Evolutionary conservation across 2,113 vertebrate genomes (phyloP).

Genomic region (Barbus barbus): DNA sequence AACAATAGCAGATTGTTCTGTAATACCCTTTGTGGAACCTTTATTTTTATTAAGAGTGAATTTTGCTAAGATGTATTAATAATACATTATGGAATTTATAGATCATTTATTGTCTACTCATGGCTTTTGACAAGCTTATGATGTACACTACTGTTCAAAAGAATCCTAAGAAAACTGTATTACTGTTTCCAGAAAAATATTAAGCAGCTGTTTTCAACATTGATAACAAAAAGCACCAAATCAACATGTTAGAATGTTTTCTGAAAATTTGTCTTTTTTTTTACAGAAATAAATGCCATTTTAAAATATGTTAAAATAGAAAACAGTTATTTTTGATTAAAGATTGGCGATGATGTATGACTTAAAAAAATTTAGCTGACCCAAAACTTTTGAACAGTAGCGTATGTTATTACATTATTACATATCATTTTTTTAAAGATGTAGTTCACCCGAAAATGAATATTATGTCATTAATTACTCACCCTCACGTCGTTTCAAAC

Average conservation of each 20-base stretch:
- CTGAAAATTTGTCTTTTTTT: not conserved
- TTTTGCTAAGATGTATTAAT: not conserved
- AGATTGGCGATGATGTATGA: not conserved
- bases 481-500: no score
- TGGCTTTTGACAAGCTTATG: no score
- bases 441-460: no score
- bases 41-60: not conserved
- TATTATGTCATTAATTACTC: not conserved
- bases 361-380: not conserved
- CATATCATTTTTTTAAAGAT: no score
- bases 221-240: not conserved
- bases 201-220: not conserved
- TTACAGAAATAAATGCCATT: not conserved
- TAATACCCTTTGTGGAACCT: not conserved
- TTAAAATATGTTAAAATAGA: not conserved
- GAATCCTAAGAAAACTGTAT: not conserved
- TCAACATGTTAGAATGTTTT: not conserved
- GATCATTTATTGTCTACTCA: not conserved
- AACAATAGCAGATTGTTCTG: not conserved
- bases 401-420: not conserved
- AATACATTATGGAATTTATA: constrained; percentile 2
- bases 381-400: not conserved
- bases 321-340: not conserved
- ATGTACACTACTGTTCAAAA: not conserved
- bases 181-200: not conserved